Base-by-base conservation (phyloP, 2,113 vertebrate species). In the Dermatemys mawii region DNA sequence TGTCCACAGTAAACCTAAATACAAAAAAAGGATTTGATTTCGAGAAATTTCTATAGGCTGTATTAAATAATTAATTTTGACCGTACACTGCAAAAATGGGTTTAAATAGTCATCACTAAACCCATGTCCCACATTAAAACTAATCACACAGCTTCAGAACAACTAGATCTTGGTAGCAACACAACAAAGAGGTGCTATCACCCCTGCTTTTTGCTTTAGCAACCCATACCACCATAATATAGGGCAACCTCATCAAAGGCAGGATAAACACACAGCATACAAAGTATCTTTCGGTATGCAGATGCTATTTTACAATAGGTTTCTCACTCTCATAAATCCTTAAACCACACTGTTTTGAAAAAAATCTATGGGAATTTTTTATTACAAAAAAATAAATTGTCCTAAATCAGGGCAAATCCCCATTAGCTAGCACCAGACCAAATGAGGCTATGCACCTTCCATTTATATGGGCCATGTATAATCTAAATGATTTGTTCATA, bases 61-160 rank as follows among this genome's bases (percentile, higher is more conserved):
- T 83, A 90, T 85, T 86, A 88, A 92, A 87, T 6, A 73, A 83
- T 82, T 41, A 57, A 88, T 90, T 83, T 54, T 87, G 70, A 80
- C 75, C 1, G 1, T 49, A 54, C 4, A 17, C 17, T 44, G 12
- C 67, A 90, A 81, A 86, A 78, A 53, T 7, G n/a, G 53, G 4
- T 49, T 51, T 51, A 88, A 78, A 86, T 76, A 78, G 27, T 6
- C 54, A 76, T 60, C 83, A 82, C 32, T 70, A 88, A 81, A 38
- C 26, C 70, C 17, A 13, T 35, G 19, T 32, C 81, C 44, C 83
- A 8, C 44, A 76, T 76, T 46, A 2, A 5, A 44, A 75, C 10
- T 24, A 44, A 26, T 38, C 7, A 14, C 86, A 83, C 3, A 88
- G 60, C 83, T 78, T 63, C 29, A 21, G 27, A 48, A 81, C 81